Base-by-base conservation (phyloP, 2,797 vertebrate species). In the Saxicola maurus region DNA sequence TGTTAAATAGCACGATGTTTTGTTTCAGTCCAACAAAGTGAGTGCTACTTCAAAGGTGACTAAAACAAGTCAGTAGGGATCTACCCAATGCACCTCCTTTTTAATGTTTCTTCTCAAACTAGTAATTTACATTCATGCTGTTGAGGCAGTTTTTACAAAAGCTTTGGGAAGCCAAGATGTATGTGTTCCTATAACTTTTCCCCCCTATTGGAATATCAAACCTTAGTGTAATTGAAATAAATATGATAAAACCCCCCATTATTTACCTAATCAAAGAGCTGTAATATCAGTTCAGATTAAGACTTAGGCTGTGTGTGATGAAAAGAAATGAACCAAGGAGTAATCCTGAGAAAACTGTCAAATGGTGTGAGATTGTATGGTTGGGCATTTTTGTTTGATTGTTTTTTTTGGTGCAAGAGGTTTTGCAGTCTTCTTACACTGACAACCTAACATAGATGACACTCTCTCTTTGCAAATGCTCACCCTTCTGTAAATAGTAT, bases 171-270 rank as follows among this genome's bases (percentile, higher is more conserved):
- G 10, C 16, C 35, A 46, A 45, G 42, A 13, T 62, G 6, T 53
- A 5, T 61, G 10, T 72, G 31, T 87, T 11, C 2, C 43, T 51
- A 10, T 51, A 82, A 38, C 17, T 38, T 35, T 23, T 25, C 20
- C 10, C 3, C 16, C 12, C 1, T 3, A 0, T 1, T n/a, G 24
- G 17, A 74, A 27, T 60, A 56, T 42, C 7, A 80, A 23, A 64
- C 46, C 13, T 30, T 49, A 24, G 11, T 55, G 43, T 60, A 20
- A 77, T 6, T 85, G 42, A 66, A 84, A 78, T 52, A 72, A 90
- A 35, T 37, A 53, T 9, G 24, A 74, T 18, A 10, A 55, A 68
- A 57, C 13, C 1, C 0, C 10, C 28, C 21, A 24, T 72, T 25
- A 5, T 48, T 75, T 68, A 16, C 51, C 38, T 65, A 19, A 38